Percentiles rank a stretch among this genome's conserved stretches.
These are phyloP conservation scores for Microplitis mediator DNA, from an alignment of 1,140 invertebrate species.

Conservation along the genomic window DNA sequence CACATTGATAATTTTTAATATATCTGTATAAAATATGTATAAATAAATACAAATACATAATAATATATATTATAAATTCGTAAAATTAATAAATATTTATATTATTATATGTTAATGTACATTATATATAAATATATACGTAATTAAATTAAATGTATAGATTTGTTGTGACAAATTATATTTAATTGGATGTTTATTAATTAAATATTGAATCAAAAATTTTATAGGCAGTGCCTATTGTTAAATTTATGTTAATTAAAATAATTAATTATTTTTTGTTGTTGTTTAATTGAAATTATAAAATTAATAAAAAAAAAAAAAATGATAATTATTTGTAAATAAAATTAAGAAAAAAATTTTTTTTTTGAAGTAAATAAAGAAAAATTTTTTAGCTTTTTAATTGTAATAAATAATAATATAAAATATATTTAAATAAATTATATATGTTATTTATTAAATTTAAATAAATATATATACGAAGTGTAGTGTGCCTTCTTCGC, in stretches of 20 bases:
- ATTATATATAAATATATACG: not conserved
- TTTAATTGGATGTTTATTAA: constrained; percentile 11
- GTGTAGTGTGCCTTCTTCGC: constrained; percentile 55
- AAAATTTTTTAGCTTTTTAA: not conserved
- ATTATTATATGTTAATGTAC: not conserved
- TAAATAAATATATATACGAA: constrained; percentile 26
- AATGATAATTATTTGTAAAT: too few relatives aligned
- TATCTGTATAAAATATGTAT: too few relatives aligned
- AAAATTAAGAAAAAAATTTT: too few relatives aligned
- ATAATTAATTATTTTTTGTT: not conserved
- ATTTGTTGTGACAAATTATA: not conserved
- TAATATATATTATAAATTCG: too few relatives aligned
- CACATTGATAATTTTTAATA: too few relatives aligned
- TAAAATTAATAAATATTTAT: too few relatives aligned
- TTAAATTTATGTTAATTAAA: not conserved
- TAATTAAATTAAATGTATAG: not conserved
- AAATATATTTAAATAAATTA: constrained; percentile 8
- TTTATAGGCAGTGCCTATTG: not conserved
- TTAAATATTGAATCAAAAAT: not conserved
- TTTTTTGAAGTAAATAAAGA: too few relatives aligned
- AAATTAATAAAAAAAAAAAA: too few relatives aligned
- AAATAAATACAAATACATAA: too few relatives aligned
- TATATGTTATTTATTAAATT: constrained; percentile 18
- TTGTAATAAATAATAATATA: not conserved
- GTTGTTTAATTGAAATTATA: not conserved